phyloP scores from a whole-genome alignment of 2,797 vertebrate species.

The Peromyscus eremicus region DNA sequence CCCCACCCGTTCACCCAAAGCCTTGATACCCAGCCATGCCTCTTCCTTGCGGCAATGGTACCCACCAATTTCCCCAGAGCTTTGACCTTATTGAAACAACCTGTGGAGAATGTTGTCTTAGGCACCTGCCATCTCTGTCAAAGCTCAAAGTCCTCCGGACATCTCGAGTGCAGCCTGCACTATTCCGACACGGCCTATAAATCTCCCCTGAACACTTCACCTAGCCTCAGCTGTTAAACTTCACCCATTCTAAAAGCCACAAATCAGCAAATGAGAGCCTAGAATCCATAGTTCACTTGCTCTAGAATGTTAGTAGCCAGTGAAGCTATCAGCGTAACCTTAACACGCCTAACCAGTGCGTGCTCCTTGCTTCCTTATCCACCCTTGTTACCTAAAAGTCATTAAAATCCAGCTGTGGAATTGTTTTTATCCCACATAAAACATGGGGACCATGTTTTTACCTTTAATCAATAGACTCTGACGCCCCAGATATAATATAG shows the following conservation, averaged over 20 bases:
- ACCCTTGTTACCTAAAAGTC: not conserved
- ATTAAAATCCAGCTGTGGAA: not conserved
- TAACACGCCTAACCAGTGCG: not conserved
- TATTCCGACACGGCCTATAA: not conserved
- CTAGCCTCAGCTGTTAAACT: not conserved
- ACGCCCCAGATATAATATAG: not conserved
- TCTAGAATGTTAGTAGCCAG: constrained; percentile 5
- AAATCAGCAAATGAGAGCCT: not conserved
- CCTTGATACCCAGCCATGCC: not conserved
- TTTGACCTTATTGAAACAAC: not conserved
- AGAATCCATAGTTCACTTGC: not conserved
- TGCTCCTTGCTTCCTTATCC: not conserved
- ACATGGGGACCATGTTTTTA: not conserved
- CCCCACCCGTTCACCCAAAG: not conserved
- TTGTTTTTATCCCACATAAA: not conserved
- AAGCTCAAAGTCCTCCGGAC: not conserved
- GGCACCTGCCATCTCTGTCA: not conserved
- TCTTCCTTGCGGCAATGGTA: not conserved
- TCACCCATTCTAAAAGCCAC: not conserved
- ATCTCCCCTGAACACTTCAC: not conserved
- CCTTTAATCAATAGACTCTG: not conserved
- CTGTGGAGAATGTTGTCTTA: not conserved
- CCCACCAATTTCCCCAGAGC: not conserved
- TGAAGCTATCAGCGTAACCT: not conserved
- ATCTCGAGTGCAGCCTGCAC: not conserved